Evolutionary conservation across 2,113 vertebrate genomes (phyloP).

Genomic region (Syrrhaptes paradoxus): DNA sequence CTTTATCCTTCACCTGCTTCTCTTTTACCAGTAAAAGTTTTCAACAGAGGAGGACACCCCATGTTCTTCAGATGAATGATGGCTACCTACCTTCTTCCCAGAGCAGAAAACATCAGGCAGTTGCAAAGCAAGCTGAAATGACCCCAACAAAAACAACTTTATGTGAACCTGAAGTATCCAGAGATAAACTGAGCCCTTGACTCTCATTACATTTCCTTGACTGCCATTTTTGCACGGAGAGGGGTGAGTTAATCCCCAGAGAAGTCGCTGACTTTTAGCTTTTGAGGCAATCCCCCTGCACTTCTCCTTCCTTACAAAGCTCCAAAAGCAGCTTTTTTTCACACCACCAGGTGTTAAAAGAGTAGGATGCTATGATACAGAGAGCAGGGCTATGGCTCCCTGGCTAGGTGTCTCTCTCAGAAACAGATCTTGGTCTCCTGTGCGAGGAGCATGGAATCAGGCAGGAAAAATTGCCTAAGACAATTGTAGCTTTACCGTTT

Average conservation of each 20-base stretch:
- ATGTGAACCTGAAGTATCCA: not conserved
- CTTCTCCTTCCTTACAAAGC: not conserved
- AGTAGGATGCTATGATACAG: not conserved
- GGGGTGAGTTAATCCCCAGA: not conserved
- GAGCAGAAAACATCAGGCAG: not conserved
- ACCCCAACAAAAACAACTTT: not conserved
- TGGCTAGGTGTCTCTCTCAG: not conserved
- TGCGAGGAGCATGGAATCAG: rapidly evolving
- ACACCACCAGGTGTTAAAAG: not conserved
- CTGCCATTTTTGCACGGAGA: not conserved
- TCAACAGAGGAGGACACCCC: not conserved
- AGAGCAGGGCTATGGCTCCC: not conserved
- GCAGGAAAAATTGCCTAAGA: not conserved
- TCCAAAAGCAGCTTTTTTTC: not conserved
- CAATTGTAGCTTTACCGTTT: not conserved
- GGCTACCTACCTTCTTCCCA: not conserved
- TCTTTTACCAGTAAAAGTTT: not conserved
- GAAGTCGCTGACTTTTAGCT: not conserved
- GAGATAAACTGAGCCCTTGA: not conserved
- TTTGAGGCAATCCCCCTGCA: not conserved
- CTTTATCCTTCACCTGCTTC: not conserved
- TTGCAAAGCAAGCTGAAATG: not conserved
- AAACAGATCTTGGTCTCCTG: not conserved
- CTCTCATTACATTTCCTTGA: not conserved
- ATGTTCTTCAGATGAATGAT: not conserved